Evolutionary conservation across 2,888 invertebrate genomes (phyloP).

Genomic region (Xanthia icteritia): DNA sequence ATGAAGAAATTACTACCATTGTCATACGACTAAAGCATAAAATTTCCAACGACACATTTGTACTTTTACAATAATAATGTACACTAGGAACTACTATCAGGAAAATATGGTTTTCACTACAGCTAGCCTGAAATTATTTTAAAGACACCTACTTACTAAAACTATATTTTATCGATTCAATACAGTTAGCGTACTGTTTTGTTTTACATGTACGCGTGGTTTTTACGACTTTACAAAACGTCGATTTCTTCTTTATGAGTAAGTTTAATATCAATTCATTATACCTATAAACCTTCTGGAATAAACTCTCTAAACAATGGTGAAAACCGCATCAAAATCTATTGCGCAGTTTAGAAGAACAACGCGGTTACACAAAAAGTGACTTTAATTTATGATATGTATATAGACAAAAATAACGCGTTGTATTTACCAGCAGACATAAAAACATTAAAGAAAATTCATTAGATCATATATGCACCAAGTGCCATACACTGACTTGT

Average conservation of each 20-base stretch:
- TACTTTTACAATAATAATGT: conserved; percentile 27
- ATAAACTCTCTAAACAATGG: no score
- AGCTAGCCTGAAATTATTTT: conserved; percentile 16
- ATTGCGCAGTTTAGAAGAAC: no score
- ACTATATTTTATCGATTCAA: conserved; percentile 3
- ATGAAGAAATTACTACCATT: conserved; percentile 3
- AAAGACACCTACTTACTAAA: conserved; percentile 8
- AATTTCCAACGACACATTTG: conserved; percentile 16
- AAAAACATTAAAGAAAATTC: no score
- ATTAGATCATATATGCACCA: no score
- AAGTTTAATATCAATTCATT: no score
- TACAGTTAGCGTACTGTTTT: not conserved
- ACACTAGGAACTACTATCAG: conserved; percentile 6
- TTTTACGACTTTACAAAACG: no score
- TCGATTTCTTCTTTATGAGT: no score
- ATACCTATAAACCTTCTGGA: no score
- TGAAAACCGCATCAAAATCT: no score
- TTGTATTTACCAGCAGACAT: not conserved
- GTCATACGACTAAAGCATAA: not conserved
- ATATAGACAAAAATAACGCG: not conserved
- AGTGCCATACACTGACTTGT: no score
- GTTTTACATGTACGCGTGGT: not conserved
- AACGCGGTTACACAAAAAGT: no score
- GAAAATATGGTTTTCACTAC: conserved; percentile 11
- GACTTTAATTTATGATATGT: no score